These are phyloP conservation scores for Tapirus indicus DNA, from an alignment of 2,797 vertebrate species.

Conservation along the genomic window DNA sequence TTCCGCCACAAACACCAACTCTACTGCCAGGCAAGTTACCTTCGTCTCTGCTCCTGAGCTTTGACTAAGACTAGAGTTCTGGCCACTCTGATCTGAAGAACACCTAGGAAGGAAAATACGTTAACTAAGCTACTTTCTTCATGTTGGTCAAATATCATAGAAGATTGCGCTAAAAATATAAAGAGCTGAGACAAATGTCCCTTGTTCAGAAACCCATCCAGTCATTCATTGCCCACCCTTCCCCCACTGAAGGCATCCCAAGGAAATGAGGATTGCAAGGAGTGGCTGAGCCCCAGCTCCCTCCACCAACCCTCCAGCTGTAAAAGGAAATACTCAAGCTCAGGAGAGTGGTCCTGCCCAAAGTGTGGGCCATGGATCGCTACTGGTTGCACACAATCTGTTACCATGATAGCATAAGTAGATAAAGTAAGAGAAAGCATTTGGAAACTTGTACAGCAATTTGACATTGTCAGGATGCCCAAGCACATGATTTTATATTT, in stretches of 20 bases:
- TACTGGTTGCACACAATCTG: neutral
- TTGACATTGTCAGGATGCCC: neutral
- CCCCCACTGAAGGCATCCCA: neutral
- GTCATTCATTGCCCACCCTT: neutral
- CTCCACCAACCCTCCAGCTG: neutral
- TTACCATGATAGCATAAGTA: neutral
- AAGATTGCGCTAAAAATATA: neutral
- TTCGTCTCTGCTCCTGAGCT: neutral
- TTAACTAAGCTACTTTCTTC: slow-evolving; percentile 39
- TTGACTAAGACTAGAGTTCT: neutral
- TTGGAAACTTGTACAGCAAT: neutral
- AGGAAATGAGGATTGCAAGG: neutral
- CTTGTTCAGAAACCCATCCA: neutral
- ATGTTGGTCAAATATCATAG: slow-evolving; percentile 11
- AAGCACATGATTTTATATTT: slow-evolving; percentile 5
- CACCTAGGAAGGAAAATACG: slow-evolving; percentile 9
- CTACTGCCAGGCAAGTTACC: neutral
- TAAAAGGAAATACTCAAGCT: neutral
- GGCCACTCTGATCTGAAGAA: neutral
- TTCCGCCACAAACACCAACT: neutral
- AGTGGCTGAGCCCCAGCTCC: neutral
- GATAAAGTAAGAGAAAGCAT: neutral
- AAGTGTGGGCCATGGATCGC: neutral
- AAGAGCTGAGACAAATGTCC: neutral
- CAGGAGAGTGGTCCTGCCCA: neutral